Conservation (phyloP, 2,113 vertebrate species). For the Oceanodroma tethys region DNA sequence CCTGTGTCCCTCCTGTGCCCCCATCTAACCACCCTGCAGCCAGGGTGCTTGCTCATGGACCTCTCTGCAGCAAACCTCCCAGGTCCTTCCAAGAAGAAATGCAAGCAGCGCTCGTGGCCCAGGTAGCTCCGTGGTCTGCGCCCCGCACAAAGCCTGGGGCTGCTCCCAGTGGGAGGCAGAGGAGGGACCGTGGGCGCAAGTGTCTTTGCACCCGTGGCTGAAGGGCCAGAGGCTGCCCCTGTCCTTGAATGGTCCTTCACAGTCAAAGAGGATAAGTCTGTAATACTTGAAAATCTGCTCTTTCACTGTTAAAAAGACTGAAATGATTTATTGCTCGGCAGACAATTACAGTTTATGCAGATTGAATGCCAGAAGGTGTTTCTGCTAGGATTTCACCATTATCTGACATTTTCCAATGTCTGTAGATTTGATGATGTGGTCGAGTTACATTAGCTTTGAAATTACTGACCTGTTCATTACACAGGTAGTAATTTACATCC, state of each 20-base stretch:
- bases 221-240: not conserved
- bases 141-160: not conserved
- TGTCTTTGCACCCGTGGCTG: not conserved
- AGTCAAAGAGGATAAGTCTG: not conserved
- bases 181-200: not conserved
- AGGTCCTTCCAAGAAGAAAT: not conserved
- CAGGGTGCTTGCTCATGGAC: not conserved
- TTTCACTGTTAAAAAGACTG: not conserved
- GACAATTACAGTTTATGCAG: not conserved
- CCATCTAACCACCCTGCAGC: not conserved
- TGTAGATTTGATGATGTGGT: not conserved
- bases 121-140: fast-evolving
- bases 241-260: not conserved
- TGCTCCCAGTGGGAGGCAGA: not conserved
- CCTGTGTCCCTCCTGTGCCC: not conserved
- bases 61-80: not conserved
- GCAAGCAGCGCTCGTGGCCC: not conserved
- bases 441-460: not conserved
- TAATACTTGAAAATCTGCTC: not conserved
- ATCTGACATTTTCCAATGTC: not conserved
- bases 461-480: not conserved
- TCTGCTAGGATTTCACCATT: not conserved
- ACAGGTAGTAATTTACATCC: not conserved
- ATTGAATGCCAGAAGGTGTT: not conserved
- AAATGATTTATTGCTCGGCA: not conserved